These are phyloP conservation scores for Spicauda simplicius DNA, from an alignment of 2,888 invertebrate species.

Conservation along the genomic window DNA sequence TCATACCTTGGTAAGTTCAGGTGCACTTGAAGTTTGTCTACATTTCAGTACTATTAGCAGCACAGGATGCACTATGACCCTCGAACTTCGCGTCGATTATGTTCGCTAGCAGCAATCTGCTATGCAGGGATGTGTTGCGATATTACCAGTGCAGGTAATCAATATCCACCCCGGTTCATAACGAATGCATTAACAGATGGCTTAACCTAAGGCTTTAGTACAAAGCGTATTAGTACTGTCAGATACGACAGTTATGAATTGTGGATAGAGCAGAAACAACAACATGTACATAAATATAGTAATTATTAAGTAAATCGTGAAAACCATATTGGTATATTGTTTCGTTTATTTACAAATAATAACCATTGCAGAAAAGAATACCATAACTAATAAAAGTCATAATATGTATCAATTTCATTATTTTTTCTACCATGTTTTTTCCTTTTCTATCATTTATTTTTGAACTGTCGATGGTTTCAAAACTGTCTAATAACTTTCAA, in stretches of 20 bases:
- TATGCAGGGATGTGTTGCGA: background rate
- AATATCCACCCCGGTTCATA: conserved; percentile 25
- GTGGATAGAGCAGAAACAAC: no score
- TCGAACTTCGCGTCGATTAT: background rate
- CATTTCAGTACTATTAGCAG: background rate
- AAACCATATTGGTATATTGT: no score
- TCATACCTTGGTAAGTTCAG: background rate
- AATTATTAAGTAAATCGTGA: no score
- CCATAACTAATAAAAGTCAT: no score
- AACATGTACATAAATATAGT: no score
- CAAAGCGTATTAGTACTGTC: background rate
- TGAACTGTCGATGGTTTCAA: no score
- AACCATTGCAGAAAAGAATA: no score
- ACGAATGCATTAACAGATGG: conserved; percentile 29
- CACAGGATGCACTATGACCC: conserved; percentile 5
- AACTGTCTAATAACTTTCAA: no score
- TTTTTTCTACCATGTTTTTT: no score
- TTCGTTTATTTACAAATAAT: no score
- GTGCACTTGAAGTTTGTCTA: background rate
- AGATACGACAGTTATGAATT: background rate
- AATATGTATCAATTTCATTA: no score
- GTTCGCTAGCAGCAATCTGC: background rate
- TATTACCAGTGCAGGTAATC: conserved; percentile 16
- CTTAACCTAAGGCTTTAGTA: background rate
- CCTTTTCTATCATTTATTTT: no score